phyloP scores from a whole-genome alignment of 2,113 vertebrate genomes.

The Chionomys nivalis region DNA sequence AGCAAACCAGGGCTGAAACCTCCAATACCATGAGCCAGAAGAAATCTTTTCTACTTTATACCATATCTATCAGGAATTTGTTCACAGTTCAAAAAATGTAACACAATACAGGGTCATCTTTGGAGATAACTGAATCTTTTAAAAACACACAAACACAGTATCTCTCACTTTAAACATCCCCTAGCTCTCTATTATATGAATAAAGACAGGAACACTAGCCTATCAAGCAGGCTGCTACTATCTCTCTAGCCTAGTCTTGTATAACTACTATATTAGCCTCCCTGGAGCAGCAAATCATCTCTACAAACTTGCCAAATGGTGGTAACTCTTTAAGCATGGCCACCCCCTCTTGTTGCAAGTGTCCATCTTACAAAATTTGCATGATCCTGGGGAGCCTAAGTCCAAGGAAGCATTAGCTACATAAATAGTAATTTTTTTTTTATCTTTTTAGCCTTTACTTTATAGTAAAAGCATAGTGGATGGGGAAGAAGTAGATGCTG shows the following conservation, averaged over 20 bases:
- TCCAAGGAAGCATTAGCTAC: slow-evolving; percentile 3
- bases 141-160: not conserved
- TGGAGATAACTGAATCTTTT: not conserved
- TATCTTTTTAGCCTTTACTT: not conserved
- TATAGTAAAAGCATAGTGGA: not conserved
- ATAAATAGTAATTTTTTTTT: not conserved
- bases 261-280: no score
- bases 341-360: not conserved
- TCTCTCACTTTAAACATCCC: slow-evolving; percentile 1
- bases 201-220: not conserved
- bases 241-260: not conserved
- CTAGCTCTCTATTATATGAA: not conserved
- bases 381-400: not conserved
- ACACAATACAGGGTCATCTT: not conserved
- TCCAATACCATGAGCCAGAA: not conserved
- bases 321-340: not conserved
- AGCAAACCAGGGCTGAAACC: not conserved
- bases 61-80: not conserved
- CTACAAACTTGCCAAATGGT: not conserved
- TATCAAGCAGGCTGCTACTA: not conserved
- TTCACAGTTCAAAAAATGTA: not conserved
- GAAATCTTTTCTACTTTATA: not conserved
- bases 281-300: not conserved
- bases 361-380: not conserved
- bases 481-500: not conserved